Conservation (phyloP, 2,797 vertebrate species). For the Sebastes vulpes region DNA sequence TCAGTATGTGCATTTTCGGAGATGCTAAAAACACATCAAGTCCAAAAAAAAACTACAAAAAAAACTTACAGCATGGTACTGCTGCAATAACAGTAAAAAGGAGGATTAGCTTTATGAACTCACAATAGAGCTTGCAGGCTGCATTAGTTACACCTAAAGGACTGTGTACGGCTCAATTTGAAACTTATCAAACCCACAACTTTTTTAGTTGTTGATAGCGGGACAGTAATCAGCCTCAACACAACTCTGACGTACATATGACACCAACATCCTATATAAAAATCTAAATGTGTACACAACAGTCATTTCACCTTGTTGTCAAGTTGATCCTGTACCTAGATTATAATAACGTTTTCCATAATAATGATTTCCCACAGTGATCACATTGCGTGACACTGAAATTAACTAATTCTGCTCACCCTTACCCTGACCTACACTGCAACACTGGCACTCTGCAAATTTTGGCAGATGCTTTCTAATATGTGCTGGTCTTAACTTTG, state of each 20-base stretch:
- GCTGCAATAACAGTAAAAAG: neutral
- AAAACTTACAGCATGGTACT: neutral
- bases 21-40: neutral
- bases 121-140: neutral
- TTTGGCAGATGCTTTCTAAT: slow-evolving; percentile 19
- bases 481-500: slow-evolving; percentile 20
- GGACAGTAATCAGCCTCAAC: neutral
- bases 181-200: slow-evolving; percentile 44
- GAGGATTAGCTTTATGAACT: neutral
- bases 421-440: neutral
- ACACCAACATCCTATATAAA: neutral
- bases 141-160: neutral
- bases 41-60: neutral
- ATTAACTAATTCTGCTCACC: neutral
- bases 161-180: slow-evolving; percentile 2
- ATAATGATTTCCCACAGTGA: neutral
- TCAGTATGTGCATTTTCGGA: neutral
- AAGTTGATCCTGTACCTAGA: neutral
- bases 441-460: neutral
- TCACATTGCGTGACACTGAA: neutral
- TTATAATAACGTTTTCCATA: neutral
- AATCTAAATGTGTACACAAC: neutral
- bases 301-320: neutral
- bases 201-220: neutral
- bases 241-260: neutral